Percentiles rank a stretch among this genome's conserved stretches.
Evolutionary conservation across 2,797 vertebrate genomes (phyloP).

Genomic region (Miichthys miiuy): DNA sequence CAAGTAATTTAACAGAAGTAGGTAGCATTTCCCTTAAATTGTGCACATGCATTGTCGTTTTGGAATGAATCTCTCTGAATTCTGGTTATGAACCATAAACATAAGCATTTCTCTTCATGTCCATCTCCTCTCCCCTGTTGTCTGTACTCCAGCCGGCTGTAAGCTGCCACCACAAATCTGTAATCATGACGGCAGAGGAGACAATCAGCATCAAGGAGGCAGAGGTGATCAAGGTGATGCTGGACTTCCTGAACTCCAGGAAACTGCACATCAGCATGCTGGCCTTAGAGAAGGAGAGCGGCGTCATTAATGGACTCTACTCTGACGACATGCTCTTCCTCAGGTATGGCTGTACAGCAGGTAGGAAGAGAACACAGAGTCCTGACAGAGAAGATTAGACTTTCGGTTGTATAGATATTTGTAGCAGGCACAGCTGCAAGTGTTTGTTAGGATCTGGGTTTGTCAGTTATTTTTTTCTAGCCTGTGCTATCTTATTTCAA

Average conservation of each 20-base stretch:
- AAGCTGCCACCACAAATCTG: conserved; percentile 37
- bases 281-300: conserved; percentile 96
- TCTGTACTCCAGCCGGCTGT: conserved; percentile 16
- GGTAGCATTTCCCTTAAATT: background rate
- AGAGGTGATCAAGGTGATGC: conserved; percentile 96
- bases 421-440: background rate
- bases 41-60: no score
- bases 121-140: background rate
- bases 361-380: background rate
- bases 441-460: background rate
- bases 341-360: conserved; percentile 82
- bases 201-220: conserved; percentile 96
- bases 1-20: background rate
- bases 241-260: conserved; percentile 95
- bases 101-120: background rate
- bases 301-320: conserved; percentile 97
- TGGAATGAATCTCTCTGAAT: background rate
- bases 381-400: background rate
- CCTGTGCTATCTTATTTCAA: background rate
- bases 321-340: conserved; percentile 99
- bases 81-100: background rate
- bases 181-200: conserved; percentile 95
- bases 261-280: conserved; percentile 99
- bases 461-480: background rate
- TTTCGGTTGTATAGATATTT: background rate